phyloP scores from a whole-genome alignment of 1,140 invertebrate species.

The Camponotus vicinus region DNA sequence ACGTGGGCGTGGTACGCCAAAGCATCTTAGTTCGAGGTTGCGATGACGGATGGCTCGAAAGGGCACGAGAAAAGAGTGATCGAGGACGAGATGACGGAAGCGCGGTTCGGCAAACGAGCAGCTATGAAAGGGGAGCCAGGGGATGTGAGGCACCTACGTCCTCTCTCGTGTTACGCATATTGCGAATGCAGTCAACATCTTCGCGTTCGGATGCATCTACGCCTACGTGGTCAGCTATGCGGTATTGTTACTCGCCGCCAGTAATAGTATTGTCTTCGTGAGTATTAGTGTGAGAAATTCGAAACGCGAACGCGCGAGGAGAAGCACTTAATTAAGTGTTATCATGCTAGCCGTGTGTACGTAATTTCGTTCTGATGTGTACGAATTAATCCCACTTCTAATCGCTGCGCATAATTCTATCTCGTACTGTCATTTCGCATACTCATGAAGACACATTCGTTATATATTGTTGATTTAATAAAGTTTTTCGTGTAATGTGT shows the following conservation, averaged over 20 bases:
- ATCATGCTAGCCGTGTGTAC: slow-evolving; percentile 32
- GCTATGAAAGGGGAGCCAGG: too few relatives aligned
- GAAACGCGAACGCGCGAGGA: slow-evolving; percentile 47
- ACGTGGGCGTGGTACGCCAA: background rate
- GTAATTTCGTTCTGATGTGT: slow-evolving; percentile 69
- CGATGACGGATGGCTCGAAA: background rate
- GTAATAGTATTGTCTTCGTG: slow-evolving; percentile 48
- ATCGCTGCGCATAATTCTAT: slow-evolving; percentile 5
- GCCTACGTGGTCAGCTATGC: background rate
- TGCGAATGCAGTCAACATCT: slow-evolving; percentile 41
- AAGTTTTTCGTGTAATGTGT: background rate
- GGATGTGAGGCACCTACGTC: too few relatives aligned
- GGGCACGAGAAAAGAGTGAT: background rate
- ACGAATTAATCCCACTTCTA: slow-evolving; percentile 65
- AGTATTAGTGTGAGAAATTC: slow-evolving; percentile 61
- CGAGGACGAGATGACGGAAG: background rate
- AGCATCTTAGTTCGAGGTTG: background rate
- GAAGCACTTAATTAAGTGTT: slow-evolving; percentile 69
- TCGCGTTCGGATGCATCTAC: background rate
- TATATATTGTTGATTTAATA: background rate
- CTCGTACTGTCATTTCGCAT: background rate
- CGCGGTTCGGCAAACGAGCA: background rate
- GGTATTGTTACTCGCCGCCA: slow-evolving; percentile 6
- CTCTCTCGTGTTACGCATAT: slow-evolving; percentile 22
- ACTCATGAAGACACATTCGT: background rate